These are phyloP conservation scores for Drosophila putrida DNA, from an alignment of 2,888 invertebrate genomes.

Conservation along the genomic window DNA sequence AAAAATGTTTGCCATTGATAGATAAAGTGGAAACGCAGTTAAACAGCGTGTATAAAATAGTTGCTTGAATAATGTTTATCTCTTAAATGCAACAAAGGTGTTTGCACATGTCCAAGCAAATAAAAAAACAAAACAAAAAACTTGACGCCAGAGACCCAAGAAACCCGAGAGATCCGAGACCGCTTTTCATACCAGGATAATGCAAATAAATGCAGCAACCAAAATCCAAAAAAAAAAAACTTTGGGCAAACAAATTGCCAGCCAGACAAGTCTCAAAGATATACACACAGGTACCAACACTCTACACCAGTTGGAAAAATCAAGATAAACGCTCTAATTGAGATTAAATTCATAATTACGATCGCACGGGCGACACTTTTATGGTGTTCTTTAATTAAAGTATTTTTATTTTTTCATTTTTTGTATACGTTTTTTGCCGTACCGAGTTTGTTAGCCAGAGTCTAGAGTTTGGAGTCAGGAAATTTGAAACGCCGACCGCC, in stretches of 20 bases:
- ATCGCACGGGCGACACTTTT: constrained; percentile 84
- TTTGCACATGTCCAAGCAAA: constrained; percentile 79
- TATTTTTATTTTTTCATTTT: constrained; percentile 23
- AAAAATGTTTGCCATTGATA: constrained; percentile 41
- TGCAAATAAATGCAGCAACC: constrained; percentile 73
- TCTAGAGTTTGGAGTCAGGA: constrained; percentile 42
- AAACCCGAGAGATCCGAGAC: constrained; percentile 8
- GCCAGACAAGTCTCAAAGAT: constrained; percentile 41
- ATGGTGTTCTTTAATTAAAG: constrained; percentile 85
- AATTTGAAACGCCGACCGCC: constrained; percentile 70
- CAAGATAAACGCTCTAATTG: constrained; percentile 83
- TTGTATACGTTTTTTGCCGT: constrained; percentile 14
- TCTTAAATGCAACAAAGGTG: constrained; percentile 69
- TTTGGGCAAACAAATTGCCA: constrained; percentile 69
- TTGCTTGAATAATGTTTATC: constrained; percentile 63
- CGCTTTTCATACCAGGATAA: constrained; percentile 61
- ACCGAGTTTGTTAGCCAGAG: constrained; percentile 17
- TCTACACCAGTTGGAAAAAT: constrained; percentile 58
- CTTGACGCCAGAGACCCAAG: constrained; percentile 38
- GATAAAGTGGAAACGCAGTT: constrained; percentile 65
- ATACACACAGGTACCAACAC: constrained; percentile 8
- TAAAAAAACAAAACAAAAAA: constrained; percentile 51
- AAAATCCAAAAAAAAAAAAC: constrained; percentile 33
- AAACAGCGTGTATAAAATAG: constrained; percentile 41
- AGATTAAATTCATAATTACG: constrained; percentile 85